Evolutionary conservation across 2,113 vertebrate genomes (phyloP).

Genomic region (Pteropus alecto): DNA sequence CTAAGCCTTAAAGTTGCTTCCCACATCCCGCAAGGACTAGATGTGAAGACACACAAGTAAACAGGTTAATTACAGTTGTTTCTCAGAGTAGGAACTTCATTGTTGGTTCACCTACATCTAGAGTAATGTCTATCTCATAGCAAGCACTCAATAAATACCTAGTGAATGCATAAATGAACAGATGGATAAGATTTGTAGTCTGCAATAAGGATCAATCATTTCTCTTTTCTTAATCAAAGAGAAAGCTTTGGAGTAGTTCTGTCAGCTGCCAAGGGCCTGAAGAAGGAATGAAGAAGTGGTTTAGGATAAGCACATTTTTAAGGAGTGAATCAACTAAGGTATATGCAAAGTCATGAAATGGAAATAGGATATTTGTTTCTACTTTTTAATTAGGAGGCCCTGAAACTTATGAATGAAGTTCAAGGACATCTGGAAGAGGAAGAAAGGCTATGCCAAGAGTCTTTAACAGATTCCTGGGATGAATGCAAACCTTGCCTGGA

Average conservation of each 20-base stretch:
- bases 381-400: constrained; percentile 84
- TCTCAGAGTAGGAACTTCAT: background rate
- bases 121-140: background rate
- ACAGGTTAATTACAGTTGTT: background rate
- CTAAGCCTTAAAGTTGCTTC: background rate
- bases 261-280: background rate
- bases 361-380: constrained; percentile 46
- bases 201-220: background rate
- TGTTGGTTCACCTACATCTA: background rate
- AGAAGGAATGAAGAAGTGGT: background rate
- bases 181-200: background rate
- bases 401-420: constrained; percentile 88
- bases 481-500: constrained; percentile 91
- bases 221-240: background rate
- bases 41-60: background rate
- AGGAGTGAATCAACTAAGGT: constrained; percentile 19
- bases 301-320: background rate
- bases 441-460: constrained; percentile 87
- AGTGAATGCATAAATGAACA: background rate
- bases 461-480: constrained; percentile 87
- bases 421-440: constrained; percentile 89
- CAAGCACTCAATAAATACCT: background rate
- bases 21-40: background rate
- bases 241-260: background rate
- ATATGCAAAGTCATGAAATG: background rate